Conservation (phyloP, 1,140 invertebrate species). For the Drosophila jambulina region DNA sequence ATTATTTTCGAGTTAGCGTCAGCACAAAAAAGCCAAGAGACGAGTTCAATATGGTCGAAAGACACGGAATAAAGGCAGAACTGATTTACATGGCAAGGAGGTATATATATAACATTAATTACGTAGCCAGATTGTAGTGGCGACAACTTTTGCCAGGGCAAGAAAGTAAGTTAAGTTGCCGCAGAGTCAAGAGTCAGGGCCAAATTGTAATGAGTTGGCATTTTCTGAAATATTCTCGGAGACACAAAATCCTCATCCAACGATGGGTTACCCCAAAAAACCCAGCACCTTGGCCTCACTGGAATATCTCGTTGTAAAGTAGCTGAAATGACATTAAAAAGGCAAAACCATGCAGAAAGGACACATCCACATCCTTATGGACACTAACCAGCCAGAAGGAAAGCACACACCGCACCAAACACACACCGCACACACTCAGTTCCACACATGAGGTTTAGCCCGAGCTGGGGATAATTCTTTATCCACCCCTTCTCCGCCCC, state of each 20-base stretch:
- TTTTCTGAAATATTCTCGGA: constrained; percentile 65
- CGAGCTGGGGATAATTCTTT: constrained; percentile 39
- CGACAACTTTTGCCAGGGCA: constrained; percentile 16
- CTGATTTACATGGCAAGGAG: background rate
- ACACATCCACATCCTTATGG: constrained; percentile 48
- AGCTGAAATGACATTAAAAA: constrained; percentile 81
- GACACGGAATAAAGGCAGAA: background rate
- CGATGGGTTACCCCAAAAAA: background rate
- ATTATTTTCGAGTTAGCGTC: constrained; percentile 80
- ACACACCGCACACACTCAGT: background rate
- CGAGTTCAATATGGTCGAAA: constrained; percentile 33
- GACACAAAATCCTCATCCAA: constrained; percentile 44
- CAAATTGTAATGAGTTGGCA: constrained; percentile 82
- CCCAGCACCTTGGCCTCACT: constrained; percentile 1
- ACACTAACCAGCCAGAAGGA: constrained; percentile 41
- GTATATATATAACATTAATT: constrained; percentile 46
- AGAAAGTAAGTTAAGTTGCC: constrained; percentile 42
- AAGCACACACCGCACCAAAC: constrained; percentile 5
- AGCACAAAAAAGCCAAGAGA: constrained; percentile 61
- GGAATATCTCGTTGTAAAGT: constrained; percentile 68
- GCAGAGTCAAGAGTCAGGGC: constrained; percentile 60
- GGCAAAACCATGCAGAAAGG: constrained; percentile 58
- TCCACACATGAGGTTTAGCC: constrained; percentile 14
- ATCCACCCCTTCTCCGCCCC: constrained; percentile 19
- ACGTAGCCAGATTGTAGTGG: constrained; percentile 40